Base-by-base conservation (phyloP, 2,113 vertebrate genomes). In the Psilopogon haemacephalus region DNA sequence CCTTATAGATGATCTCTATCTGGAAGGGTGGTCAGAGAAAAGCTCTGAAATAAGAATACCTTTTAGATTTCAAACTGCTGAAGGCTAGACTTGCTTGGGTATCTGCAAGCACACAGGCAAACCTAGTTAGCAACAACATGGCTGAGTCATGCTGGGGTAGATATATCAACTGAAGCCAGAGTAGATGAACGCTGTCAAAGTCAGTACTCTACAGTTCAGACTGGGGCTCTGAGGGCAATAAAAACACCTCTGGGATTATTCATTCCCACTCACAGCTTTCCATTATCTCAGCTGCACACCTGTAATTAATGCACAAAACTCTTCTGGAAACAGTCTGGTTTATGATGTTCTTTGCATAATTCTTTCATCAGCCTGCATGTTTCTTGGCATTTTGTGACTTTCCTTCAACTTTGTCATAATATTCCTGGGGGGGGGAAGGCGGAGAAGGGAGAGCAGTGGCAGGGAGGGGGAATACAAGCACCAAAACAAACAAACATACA, bases 311-410 rank as follows among this genome's bases (percentile, higher is more conserved):
- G 92, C 73, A 90, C 59, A 48, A 86, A 89, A 93, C 78, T 74
- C 52, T 91, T 84, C 74, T 83, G 84, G 30, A 94, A 52, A 50
- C 38, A 68, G 33, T 46, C 65, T 37, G 40, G 26, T 95, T 96
- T 92, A 78, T 38, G 42, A 67, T 72, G 78, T 65, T 95, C 82
- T 77, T 94, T 88, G 37, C 62, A 86, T 52, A 86, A 93, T 89
- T 58, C 69, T 84, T 97, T 91, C 68, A 72, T 75, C 68, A 79
- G 58, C 75, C 68, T 83, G 71, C 48, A 69, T 90, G 77, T 92
- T 79, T 91, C 90, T 75, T 97, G 93, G 90, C 86, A 97, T 86
- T 73, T 58, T 95, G 75, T 95, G 92, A 93, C 64, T 96, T 97
- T 92, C 48, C 68, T 94, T 95, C 92, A 93, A 72, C 26, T 20